Evolutionary conservation across 92 coral and sea anemone genomes (phyloP).

Genomic region (Virgularia gustaviana): DNA sequence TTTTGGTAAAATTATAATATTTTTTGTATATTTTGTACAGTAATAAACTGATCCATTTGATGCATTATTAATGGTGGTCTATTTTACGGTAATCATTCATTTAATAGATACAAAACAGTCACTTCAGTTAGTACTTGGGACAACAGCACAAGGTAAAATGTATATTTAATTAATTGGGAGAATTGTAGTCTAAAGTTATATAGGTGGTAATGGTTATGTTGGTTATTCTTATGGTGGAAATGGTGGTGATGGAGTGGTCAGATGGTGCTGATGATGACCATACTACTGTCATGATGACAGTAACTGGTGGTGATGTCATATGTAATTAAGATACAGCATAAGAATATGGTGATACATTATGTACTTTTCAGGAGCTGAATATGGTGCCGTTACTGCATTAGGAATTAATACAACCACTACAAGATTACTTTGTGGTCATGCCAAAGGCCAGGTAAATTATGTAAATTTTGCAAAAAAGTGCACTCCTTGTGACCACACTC

Average conservation of each 20-base stretch:
- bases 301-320: background rate
- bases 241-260: background rate
- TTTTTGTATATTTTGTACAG: too few species aligned
- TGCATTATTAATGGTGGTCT: too few species aligned
- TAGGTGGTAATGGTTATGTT: too few species aligned
- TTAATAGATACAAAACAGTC: slow-evolving; percentile 77
- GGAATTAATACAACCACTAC: slow-evolving; percentile 91
- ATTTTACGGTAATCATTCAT: too few species aligned
- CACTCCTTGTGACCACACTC: too few species aligned
- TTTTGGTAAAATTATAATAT: slow-evolving; percentile 86
- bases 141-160: slow-evolving; percentile 68
- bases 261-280: background rate
- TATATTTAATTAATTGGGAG: background rate
- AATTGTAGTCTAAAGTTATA: background rate
- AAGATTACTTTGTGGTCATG: slow-evolving; percentile 88
- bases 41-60: too few species aligned
- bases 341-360: background rate
- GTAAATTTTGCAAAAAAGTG: background rate
- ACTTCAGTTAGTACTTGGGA: slow-evolving; percentile 81
- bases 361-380: slow-evolving; percentile 69
- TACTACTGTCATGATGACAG: background rate
- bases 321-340: background rate
- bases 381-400: slow-evolving; percentile 93
- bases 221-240: too few species aligned
- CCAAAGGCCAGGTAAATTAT: slow-evolving; percentile 96